Conservation (phyloP, 2,797 vertebrate species). For the Phoebastria nigripes region DNA sequence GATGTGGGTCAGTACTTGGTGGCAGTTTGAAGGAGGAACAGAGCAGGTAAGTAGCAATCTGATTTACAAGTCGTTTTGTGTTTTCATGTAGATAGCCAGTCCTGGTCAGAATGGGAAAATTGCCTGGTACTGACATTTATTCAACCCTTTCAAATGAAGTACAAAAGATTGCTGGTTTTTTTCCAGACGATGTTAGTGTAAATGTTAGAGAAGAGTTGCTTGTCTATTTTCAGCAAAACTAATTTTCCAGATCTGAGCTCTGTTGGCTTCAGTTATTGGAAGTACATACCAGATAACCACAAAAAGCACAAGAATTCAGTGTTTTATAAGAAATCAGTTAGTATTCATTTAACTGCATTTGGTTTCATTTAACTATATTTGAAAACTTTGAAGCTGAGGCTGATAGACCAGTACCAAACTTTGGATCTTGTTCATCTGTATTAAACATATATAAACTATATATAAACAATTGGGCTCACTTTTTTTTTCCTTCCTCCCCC, state of each 20-base stretch:
- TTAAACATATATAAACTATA: neutral
- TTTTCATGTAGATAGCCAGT: neutral
- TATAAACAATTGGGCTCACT: neutral
- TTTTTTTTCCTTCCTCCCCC: neutral
- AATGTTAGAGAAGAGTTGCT: constrained; percentile 17
- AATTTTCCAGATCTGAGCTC: constrained; percentile 32
- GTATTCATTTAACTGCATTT: constrained; percentile 32
- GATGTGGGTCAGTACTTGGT: neutral
- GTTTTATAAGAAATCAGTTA: constrained; percentile 42
- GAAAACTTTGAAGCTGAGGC: constrained; percentile 1
- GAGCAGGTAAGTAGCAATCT: neutral
- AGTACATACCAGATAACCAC: constrained; percentile 24
- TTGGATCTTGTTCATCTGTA: neutral
- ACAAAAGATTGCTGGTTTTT: neutral
- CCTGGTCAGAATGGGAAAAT: neutral
- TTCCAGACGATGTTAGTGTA: neutral
- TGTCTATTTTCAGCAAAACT: constrained; percentile 47
- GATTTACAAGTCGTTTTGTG: neutral
- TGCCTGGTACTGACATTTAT: neutral
- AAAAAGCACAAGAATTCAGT: constrained; percentile 52
- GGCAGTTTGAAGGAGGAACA: neutral
- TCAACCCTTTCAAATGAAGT: neutral
- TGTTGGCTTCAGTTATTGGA: constrained; percentile 25
- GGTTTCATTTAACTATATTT: constrained; percentile 46
- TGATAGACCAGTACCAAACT: neutral